Evolutionary conservation across 2,113 vertebrate genomes (phyloP), one percentile per base, ranked within the genome.

Genomic region (Hydropotes inermis): DNA sequence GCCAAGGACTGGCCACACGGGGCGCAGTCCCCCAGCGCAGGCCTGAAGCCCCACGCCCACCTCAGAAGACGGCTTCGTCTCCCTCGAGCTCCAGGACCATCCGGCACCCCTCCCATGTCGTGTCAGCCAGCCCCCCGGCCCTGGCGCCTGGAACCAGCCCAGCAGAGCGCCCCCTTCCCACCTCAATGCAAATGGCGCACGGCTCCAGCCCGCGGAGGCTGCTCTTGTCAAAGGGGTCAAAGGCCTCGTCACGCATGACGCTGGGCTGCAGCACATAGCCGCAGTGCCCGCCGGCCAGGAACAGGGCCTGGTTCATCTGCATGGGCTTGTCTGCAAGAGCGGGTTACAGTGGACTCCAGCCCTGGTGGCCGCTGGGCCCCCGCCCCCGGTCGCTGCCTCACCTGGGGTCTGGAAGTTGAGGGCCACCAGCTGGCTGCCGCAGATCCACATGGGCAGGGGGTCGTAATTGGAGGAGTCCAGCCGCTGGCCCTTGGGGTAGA

Each of bases 271-370:
- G 98, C 96, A 99, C 99, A 0, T 99, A 99, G 57, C 99, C 99
- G 4, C 99, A 99, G 95, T 99, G 99, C 16, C 99, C 99, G 0
- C 99, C 99, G 39, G 99, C 98, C 99, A 99, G 99, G 98, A 99
- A 99, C 91, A 99, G 98, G 45, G 99, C 99, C 99, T 99, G 99
- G 98, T 99, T 99, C 99, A 99, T 99, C 99, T 99, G 99, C 99
- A 99, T 99, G 94, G 99, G 99, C 97, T 99, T 99, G 97, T 99
- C 99, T 99, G 98, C 23, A 98, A 98, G 30, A 89, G 58, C 83
- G 74, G 87, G 27, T 54, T 28, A 87, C 0, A 10, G 4, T 15
- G 21, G 52, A 19, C 76, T 90, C 61, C 57, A 50, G 86, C 16
- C 50, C 58, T 12, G 1, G 54, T 15, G 57, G 45, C 28, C 6